Evolutionary conservation across 2,888 invertebrate genomes (phyloP).

Genomic region (Alcis repandata): DNA sequence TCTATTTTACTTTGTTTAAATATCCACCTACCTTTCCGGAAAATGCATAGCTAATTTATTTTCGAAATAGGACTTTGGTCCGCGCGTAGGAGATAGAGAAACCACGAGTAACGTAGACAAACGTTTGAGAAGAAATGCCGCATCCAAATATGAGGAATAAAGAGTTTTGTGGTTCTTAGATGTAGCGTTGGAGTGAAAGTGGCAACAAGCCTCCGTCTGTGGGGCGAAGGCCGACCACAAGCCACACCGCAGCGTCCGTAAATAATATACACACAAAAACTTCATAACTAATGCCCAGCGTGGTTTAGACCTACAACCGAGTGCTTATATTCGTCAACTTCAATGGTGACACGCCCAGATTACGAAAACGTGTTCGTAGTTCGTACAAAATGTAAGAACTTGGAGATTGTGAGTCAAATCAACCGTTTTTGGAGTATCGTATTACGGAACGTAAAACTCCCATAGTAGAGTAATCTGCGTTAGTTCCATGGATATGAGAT

Average conservation of each 20-base stretch:
- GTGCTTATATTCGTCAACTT: constrained; percentile 15
- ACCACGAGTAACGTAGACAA: too few relatives aligned
- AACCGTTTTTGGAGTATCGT: background rate
- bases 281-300: constrained; percentile 47
- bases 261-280: constrained; percentile 69
- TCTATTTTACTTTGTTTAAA: constrained; percentile 29
- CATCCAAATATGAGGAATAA: constrained; percentile 62
- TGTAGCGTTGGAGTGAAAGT: constrained; percentile 79
- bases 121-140: constrained; percentile 58
- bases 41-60: constrained; percentile 22
- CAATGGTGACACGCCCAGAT: constrained; percentile 5
- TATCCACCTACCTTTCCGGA: constrained; percentile 19
- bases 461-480: too few relatives aligned
- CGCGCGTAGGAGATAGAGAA: background rate
- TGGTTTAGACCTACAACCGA: constrained; percentile 23
- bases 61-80: constrained; percentile 5
- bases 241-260: constrained; percentile 62
- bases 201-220: constrained; percentile 75
- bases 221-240: constrained; percentile 79
- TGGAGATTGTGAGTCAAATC: background rate
- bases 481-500: too few relatives aligned
- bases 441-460: background rate
- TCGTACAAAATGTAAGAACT: background rate
- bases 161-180: constrained; percentile 59
- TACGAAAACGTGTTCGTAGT: constrained; percentile 12